Conservation (phyloP, 2,797 vertebrate species). For the Malurus splendens region DNA sequence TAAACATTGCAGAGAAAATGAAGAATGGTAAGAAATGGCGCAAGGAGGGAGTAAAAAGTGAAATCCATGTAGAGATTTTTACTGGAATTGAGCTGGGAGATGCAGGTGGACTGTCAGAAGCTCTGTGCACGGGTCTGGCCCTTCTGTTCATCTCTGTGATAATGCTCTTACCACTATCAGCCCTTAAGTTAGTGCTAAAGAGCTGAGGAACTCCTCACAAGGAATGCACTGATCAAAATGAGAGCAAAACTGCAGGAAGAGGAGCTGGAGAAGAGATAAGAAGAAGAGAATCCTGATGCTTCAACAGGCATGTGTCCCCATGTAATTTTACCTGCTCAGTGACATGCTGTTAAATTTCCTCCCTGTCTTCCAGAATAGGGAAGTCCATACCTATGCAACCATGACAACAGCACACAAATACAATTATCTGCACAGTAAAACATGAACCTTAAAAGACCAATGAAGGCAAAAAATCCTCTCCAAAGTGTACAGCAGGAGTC, state of each 20-base stretch:
- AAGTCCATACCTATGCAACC: neutral
- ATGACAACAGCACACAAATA: constrained; percentile 25
- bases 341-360: neutral
- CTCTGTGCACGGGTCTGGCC: neutral
- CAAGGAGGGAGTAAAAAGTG: neutral
- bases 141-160: neutral
- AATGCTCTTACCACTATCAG: neutral
- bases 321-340: neutral
- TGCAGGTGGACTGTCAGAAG: neutral
- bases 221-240: neutral
- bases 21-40: neutral
- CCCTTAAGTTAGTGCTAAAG: neutral
- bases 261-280: neutral
- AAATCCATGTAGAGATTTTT: neutral
- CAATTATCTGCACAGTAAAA: neutral
- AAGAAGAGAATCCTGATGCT: neutral
- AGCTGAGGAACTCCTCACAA: neutral
- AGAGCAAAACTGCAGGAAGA: neutral
- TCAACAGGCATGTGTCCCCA: neutral
- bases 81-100: neutral
- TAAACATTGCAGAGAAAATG: neutral
- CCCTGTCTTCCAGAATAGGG: neutral
- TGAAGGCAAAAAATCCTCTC: neutral
- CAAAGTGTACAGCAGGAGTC: neutral
- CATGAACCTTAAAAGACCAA: neutral